Base-by-base conservation (phyloP, 2,888 invertebrate genomes). In the Tineola bisselliella region DNA sequence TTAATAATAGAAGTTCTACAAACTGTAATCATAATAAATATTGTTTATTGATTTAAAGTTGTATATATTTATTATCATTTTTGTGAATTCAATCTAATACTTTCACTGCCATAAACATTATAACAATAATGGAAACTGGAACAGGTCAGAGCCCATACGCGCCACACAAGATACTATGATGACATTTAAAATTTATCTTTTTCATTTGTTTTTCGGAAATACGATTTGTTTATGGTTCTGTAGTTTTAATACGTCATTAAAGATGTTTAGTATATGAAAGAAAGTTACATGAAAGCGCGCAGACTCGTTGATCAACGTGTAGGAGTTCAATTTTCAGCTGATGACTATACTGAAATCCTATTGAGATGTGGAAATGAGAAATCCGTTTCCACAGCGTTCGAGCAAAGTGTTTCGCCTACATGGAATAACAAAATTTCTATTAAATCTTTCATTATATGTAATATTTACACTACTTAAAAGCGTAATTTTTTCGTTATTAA, bases 141-240 rank as follows among this genome's bases (percentile, higher is more conserved):
- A 58, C 33, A 33, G 58, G 58, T 33, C 58, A 58, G 33, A 33
- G 58, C 58, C 33, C 5, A 11, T 33, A 54, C 33, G n/a, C 33
- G 58, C 31, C 33, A 33, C 17, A 33, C 31, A 58, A 58, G 15
- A 31, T 58, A 58, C 25, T 33, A n/a, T 30, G 58, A 33, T 70
- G 69, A 70, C 70, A 70, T 62, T 62, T 62, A 61, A 67, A 66
- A 68, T 69, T 68, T 68, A 67, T 70, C 66, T 68, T 68, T 64
- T 63, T 13, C 33, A 58, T 2, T 33, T 33, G 25, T 11, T 10
- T 56, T 56, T 11, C 8, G 33, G 13, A 33, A 33, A 13, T 15
- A 58, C 31, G 3, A 4, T 54, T 25, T n/a, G n/a, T 19, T 54
- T 48, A 15, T 48, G 19, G 58, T 58, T 58, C 58, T 58, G 58